Percentiles rank a stretch among this genome's conserved stretches.
Evolutionary conservation across 2,113 vertebrate genomes (phyloP).

Genomic region (Perca schrenkii): DNA sequence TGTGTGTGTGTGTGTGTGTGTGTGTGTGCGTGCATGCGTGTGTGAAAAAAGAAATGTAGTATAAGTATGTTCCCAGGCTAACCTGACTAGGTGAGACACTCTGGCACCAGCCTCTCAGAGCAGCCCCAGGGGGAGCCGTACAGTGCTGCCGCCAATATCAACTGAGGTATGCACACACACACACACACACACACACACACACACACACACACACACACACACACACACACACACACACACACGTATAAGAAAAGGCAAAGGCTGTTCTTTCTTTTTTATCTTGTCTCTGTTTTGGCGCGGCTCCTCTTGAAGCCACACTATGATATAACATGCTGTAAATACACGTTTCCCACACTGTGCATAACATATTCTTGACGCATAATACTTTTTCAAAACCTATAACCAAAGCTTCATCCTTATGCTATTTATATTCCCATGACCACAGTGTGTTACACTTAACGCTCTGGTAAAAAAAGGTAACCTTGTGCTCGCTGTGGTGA

Average conservation of each 20-base stretch:
- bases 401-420: slow-evolving; percentile 3
- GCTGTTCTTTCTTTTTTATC: slow-evolving; percentile 34
- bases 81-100: slow-evolving; percentile 84
- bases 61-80: slow-evolving; percentile 76
- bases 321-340: slow-evolving; percentile 20
- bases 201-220: slow-evolving; percentile 2
- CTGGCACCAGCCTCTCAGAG: slow-evolving; percentile 82
- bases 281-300: slow-evolving; percentile 8
- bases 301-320: slow-evolving; percentile 13
- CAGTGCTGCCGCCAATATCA: slow-evolving; percentile 60
- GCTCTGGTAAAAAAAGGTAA: slow-evolving; percentile 57
- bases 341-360: slow-evolving; percentile 20
- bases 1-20: slow-evolving; percentile 1
- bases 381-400: neutral
- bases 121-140: slow-evolving; percentile 72
- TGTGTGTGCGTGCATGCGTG: slow-evolving; percentile 18
- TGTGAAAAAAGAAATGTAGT: slow-evolving; percentile 46
- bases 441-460: slow-evolving; percentile 44
- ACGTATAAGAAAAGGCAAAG: slow-evolving; percentile 10
- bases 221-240: slow-evolving; percentile 7
- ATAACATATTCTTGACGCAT: neutral
- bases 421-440: slow-evolving; percentile 19
- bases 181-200: slow-evolving; percentile 7
- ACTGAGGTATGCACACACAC: slow-evolving; percentile 61
- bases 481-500: slow-evolving; percentile 48